Conservation (phyloP, 2,888 invertebrate genomes). For the Biston stratarius region DNA sequence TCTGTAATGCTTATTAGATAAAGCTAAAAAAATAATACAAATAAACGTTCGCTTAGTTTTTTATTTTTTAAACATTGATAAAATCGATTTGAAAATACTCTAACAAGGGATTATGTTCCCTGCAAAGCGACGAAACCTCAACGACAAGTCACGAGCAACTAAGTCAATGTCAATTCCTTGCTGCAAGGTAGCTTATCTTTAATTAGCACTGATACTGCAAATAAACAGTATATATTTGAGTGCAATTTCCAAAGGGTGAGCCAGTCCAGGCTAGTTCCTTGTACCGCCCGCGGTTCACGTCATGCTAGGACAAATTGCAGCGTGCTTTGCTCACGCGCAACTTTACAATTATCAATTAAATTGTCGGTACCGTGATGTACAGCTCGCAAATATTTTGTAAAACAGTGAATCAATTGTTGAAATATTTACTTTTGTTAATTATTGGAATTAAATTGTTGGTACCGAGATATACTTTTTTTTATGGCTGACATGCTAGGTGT, state of each 20-base stretch:
- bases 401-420: conserved; percentile 1
- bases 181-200: conserved; percentile 5
- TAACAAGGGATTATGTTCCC: background rate
- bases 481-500: too few species aligned
- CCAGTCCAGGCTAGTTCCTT: conserved; percentile 8
- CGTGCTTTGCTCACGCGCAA: conserved; percentile 47
- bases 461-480: too few species aligned
- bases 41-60: too few species aligned
- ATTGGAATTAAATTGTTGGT: background rate
- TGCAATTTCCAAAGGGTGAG: conserved; percentile 21
- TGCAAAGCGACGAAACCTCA: conserved; percentile 7
- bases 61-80: background rate
- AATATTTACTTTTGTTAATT: background rate
- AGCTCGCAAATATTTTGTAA: conserved; percentile 29
- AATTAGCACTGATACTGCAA: conserved; percentile 11
- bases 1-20: too few species aligned
- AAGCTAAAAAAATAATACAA: too few species aligned
- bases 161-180: conserved; percentile 7
- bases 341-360: conserved; percentile 58
- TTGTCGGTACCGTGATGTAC: conserved; percentile 57
- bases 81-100: background rate
- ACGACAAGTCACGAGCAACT: conserved; percentile 8
- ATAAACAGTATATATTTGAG: conserved; percentile 22
- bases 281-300: conserved; percentile 36
- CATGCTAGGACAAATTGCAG: conserved; percentile 47